Percentiles rank a stretch among this genome's conserved stretches.
Evolutionary conservation across 1,140 invertebrate species (phyloP).

Genomic region (Neodiprion pinetum): DNA sequence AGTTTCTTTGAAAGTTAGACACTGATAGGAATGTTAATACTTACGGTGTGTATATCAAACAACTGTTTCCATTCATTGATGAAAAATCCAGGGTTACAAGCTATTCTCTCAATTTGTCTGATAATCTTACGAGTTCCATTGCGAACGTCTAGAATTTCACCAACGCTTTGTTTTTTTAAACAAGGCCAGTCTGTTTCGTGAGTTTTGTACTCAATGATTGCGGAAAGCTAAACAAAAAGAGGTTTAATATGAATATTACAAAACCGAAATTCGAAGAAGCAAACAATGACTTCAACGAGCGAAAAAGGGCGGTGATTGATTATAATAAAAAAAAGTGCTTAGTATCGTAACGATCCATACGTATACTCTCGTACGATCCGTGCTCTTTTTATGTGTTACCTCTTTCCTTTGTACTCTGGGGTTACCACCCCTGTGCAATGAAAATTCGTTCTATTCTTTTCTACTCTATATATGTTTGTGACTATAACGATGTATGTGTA

Average conservation of each 20-base stretch:
- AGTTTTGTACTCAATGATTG: slow-evolving; percentile 44
- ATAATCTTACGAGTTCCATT: slow-evolving; percentile 46
- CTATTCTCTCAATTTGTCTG: slow-evolving; percentile 46
- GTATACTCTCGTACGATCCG: no score
- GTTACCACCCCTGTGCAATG: no score
- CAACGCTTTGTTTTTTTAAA: slow-evolving; percentile 42
- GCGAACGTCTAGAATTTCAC: slow-evolving; percentile 41
- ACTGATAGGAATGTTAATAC: neutral
- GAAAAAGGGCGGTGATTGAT: no score
- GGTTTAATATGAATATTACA: neutral
- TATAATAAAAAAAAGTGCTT: no score
- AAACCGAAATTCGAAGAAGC: neutral
- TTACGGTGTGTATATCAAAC: neutral
- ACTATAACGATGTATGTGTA: no score
- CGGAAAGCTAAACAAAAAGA: slow-evolving; percentile 34
- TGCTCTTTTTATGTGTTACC: no score
- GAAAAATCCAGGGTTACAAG: slow-evolving; percentile 44
- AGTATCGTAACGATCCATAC: no score
- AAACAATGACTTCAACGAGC: neutral
- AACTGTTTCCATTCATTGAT: slow-evolving; percentile 45
- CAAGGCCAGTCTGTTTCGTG: slow-evolving; percentile 50
- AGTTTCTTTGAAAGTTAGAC: neutral
- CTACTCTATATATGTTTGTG: no score
- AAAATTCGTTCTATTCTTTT: no score
- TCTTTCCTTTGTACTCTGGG: no score